Evolutionary conservation across 2,888 invertebrate species (phyloP), one percentile per base, ranked within the genome.

Genomic region (Carabus problematicus): DNA sequence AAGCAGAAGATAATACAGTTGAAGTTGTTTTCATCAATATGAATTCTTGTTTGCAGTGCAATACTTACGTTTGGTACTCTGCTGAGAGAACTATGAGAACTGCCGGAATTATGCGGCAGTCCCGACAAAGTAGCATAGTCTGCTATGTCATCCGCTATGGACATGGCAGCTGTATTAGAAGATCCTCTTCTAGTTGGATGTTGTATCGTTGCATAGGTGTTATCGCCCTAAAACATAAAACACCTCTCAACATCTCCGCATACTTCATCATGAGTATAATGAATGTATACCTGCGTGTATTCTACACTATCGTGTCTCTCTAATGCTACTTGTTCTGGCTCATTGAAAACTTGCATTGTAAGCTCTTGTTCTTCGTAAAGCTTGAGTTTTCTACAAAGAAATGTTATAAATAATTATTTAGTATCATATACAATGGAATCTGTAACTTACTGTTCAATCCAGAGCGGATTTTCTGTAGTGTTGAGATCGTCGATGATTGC

Each of bases 291-390:
- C 64, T 85, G 80, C 76, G 84, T 75, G 78, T 83, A 82, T 79
- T 86, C 82, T 77, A 82, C 79, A 79, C 84, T 83, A 78, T 83
- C 77, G 79, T 85, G 74, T 84, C 78, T 78, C 78, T 76, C 77
- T 45, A 77, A 70, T 39, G 74, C 83, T 82, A 86, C 75, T 82
- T 88, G 78, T 79, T 91, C 91, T 9, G 91, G 88, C 77, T 92
- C 91, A 73, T 90, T 90, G 77, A 95, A 94, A 16, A 95, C 95
- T 81, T 95, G 94, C 95, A 95, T 95, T 40, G 94, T 95, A 67
- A 95, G 84, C 81, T 95, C 95, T 81, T 95, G 95, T 75, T 95
- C 95, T 81, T 95, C 95, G 75, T 95, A 95, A 0, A 94, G 88
- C 78, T 95, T 89, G 29, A 95, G 83, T 84, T 95, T 95, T 76